These are phyloP conservation scores for Macroglossus sobrinus DNA, from an alignment of 2,113 vertebrate genomes.

Conservation along the genomic window DNA sequence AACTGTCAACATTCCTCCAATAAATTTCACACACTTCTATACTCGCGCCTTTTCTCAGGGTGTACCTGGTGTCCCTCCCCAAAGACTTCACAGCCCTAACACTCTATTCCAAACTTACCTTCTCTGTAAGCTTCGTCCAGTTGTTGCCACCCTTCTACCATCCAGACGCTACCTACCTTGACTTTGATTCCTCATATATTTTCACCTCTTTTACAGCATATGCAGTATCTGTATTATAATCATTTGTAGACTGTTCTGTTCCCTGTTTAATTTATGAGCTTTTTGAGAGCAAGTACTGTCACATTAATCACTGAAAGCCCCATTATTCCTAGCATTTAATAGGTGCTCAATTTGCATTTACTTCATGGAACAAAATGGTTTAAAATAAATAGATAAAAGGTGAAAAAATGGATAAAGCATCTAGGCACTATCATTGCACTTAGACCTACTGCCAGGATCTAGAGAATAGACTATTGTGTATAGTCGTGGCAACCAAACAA, in stretches of 20 bases:
- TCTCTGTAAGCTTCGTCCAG: background rate
- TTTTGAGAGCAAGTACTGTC: background rate
- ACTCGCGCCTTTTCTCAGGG: background rate
- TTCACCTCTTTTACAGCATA: background rate
- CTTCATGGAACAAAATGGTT: background rate
- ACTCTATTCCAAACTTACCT: background rate
- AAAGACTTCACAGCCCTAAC: background rate
- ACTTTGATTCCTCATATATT: background rate
- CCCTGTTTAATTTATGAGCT: background rate
- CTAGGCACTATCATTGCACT: background rate
- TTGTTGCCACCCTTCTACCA: fast-evolving
- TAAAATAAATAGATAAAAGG: background rate
- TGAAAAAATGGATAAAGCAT: background rate
- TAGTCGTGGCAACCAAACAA: background rate
- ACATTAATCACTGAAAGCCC: background rate
- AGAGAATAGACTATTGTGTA: background rate
- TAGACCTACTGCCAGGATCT: background rate
- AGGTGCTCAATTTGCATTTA: background rate
- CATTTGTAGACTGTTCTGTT: background rate
- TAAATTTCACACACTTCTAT: background rate
- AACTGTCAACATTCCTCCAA: background rate
- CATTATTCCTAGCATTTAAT: background rate
- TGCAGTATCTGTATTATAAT: background rate
- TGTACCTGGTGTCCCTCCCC: background rate
- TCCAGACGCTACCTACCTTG: background rate